Percentiles rank a stretch among this genome's conserved stretches.
phyloP scores from a whole-genome alignment of 2,888 invertebrate species.

The Stenotaenia linearis region DNA sequence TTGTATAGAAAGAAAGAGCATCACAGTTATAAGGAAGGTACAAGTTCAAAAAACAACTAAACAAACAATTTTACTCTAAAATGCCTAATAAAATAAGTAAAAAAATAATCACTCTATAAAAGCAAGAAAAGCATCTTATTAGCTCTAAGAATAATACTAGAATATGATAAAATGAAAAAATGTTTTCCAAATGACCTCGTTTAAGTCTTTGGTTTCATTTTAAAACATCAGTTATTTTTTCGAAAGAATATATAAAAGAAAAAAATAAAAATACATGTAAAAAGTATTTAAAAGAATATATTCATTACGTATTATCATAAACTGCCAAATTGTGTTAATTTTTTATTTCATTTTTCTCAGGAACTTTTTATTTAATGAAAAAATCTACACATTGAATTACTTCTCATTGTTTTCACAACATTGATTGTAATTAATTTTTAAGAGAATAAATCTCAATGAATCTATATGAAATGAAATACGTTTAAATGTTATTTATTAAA shows the following conservation, averaged over 20 bases:
- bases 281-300: not conserved
- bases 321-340: not conserved
- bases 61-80: not conserved
- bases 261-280: not conserved
- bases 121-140: not conserved
- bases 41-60: not conserved
- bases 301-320: not conserved
- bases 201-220: not conserved
- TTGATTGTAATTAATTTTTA: not conserved
- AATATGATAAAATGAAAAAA: not conserved
- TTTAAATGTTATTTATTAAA: not conserved
- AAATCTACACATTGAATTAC: not conserved
- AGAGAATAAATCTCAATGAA: not conserved
- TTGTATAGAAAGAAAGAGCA: not conserved
- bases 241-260: not conserved
- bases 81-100: not conserved
- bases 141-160: not conserved
- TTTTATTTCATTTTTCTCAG: not conserved
- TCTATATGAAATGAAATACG: not conserved
- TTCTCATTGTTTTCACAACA: not conserved
- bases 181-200: not conserved
- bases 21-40: not conserved
- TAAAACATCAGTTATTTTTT: too few species aligned
- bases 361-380: not conserved
- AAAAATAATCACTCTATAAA: not conserved